phyloP scores from a whole-genome alignment of 2,797 vertebrate genomes.

The Neomorphus geoffroyi region DNA sequence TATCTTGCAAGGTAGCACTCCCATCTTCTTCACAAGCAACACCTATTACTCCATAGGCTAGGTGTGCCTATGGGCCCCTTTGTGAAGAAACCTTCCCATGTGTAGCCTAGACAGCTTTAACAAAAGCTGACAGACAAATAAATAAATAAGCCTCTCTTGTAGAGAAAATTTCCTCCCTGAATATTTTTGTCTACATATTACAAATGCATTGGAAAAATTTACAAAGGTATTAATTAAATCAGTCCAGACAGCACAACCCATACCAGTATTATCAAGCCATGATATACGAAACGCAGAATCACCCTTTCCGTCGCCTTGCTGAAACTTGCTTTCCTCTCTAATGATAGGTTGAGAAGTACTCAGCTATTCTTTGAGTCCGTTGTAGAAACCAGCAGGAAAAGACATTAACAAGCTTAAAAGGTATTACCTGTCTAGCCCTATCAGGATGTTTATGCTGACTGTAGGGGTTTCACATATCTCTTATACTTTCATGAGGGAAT shows the following conservation, averaged over 20 bases:
- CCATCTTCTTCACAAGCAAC: neutral
- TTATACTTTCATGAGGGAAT: constrained; percentile 77
- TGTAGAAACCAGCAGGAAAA: constrained; percentile 77
- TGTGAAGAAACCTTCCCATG: neutral
- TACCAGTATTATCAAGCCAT: neutral
- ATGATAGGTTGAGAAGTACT: constrained; percentile 63
- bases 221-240: constrained; percentile 35
- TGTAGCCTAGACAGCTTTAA: neutral
- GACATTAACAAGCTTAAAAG: constrained; percentile 81
- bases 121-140: neutral
- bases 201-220: constrained; percentile 1
- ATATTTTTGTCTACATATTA: neutral
- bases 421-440: constrained; percentile 75
- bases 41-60: neutral
- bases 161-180: neutral
- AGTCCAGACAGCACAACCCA: neutral
- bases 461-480: constrained; percentile 69
- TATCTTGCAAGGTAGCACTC: neutral
- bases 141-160: neutral
- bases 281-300: neutral
- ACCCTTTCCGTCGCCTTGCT: neutral
- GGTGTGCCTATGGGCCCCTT: neutral
- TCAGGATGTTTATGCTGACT: constrained; percentile 72
- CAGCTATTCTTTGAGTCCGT: constrained; percentile 70
- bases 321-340: constrained; percentile 62